Evolutionary conservation across 2,113 vertebrate genomes (phyloP).

Genomic region (Ciconia boyciana): DNA sequence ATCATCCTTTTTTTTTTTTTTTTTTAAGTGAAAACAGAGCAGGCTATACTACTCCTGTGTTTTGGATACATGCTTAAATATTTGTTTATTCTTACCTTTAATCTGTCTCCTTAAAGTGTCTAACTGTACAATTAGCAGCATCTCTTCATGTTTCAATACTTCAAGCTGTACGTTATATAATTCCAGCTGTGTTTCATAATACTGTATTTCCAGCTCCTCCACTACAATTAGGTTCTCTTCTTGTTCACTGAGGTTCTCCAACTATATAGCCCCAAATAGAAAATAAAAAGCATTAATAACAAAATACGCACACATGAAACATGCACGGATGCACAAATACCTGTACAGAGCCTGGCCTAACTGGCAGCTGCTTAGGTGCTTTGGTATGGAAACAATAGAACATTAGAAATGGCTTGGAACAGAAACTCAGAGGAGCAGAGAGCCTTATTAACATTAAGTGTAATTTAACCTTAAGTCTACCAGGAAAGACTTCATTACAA

Average conservation of each 20-base stretch:
- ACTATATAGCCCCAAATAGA: constrained; percentile 62
- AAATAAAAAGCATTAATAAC: background rate
- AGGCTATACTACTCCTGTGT: background rate
- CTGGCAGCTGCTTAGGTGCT: background rate
- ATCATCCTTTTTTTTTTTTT: background rate
- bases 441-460: background rate
- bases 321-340: background rate
- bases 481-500: background rate
- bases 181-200: constrained; percentile 90
- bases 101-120: constrained; percentile 86
- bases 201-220: constrained; percentile 88
- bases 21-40: background rate
- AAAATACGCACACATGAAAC: background rate
- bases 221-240: constrained; percentile 65
- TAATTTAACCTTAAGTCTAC: background rate
- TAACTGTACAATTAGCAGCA: constrained; percentile 85
- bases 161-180: constrained; percentile 91
- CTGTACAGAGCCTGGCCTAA: background rate
- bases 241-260: constrained; percentile 74
- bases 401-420: background rate
- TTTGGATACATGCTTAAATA: background rate
- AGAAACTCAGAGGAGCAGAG: background rate
- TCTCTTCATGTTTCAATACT: constrained; percentile 90
- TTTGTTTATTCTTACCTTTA: constrained; percentile 77
- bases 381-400: background rate